These are phyloP conservation scores for Cerastis leucographa DNA, from an alignment of 2,888 invertebrate genomes.

Conservation along the genomic window DNA sequence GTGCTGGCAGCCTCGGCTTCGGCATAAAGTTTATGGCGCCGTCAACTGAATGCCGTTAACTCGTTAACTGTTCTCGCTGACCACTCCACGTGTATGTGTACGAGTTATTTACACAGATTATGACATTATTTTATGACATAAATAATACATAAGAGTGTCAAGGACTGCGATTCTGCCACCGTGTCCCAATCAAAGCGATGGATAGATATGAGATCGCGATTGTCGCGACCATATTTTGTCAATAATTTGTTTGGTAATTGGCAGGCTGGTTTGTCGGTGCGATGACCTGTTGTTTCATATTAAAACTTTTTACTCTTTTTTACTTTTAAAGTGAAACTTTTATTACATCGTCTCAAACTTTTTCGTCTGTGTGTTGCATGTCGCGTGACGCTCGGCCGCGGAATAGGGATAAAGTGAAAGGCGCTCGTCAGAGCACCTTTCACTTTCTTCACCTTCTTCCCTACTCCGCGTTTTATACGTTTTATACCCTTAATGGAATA, in stretches of 20 bases:
- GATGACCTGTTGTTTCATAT: neutral
- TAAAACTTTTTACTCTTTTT: no score
- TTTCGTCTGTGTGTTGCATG: no score
- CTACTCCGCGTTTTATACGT: no score
- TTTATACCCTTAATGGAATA: no score
- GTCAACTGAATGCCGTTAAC: conserved; percentile 57
- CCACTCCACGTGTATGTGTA: conserved; percentile 38
- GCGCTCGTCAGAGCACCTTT: no score
- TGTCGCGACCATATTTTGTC: neutral
- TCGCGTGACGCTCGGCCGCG: no score
- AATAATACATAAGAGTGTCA: neutral
- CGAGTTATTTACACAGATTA: conserved; percentile 20
- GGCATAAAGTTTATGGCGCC: conserved; percentile 62
- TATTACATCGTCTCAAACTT: no score
- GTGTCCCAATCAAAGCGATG: neutral
- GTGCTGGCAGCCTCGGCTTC: conserved; percentile 39
- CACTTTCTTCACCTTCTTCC: no score
- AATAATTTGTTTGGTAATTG: neutral
- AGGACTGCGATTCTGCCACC: neutral
- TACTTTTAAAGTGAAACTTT: no score
- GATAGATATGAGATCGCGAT: neutral
- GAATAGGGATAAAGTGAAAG: no score
- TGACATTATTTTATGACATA: conserved; percentile 37
- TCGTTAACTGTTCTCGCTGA: conserved; percentile 55
- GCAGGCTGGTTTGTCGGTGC: neutral